phyloP scores from a whole-genome alignment of 2,888 invertebrate species.

The Hirtodrosophila cameraria region DNA sequence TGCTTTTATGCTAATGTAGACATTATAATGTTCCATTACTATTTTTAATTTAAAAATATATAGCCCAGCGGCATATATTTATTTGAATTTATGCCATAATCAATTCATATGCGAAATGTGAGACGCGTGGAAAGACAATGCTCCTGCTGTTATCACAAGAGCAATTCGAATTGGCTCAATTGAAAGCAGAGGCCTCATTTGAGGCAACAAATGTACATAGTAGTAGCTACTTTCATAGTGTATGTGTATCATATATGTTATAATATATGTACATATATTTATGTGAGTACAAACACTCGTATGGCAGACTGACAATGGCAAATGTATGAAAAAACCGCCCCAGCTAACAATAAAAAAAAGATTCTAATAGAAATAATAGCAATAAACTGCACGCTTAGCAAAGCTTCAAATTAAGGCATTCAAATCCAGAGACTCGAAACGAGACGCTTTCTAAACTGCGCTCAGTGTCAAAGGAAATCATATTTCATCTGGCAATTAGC shows the following conservation, averaged over 20 bases:
- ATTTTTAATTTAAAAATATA: not conserved
- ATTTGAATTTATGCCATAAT: slow-evolving; percentile 4
- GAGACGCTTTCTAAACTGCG: slow-evolving; percentile 41
- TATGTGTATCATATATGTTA: not conserved
- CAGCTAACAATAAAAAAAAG: slow-evolving; percentile 23
- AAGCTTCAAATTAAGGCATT: slow-evolving; percentile 37
- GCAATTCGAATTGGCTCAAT: slow-evolving; percentile 25
- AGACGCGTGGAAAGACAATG: slow-evolving; percentile 6
- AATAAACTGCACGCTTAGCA: slow-evolving; percentile 31
- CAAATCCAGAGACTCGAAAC: slow-evolving; percentile 14
- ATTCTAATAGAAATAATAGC: slow-evolving; percentile 37
- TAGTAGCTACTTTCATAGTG: too few relatives aligned
- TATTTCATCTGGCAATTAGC: slow-evolving; percentile 76
- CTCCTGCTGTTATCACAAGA: not conserved
- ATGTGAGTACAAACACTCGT: slow-evolving; percentile 4
- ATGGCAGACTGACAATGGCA: slow-evolving; percentile 7
- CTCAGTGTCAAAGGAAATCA: slow-evolving; percentile 82
- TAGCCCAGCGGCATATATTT: slow-evolving; percentile 5
- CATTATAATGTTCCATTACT: not conserved
- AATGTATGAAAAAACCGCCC: slow-evolving; percentile 21
- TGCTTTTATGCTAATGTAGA: not conserved
- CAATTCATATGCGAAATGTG: slow-evolving; percentile 12
- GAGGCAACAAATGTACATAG: too few relatives aligned
- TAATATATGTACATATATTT: slow-evolving; percentile 7
- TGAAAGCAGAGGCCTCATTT: slow-evolving; percentile 36